Conservation (phyloP, 2,113 vertebrate species). For the Theropithecus gelada region DNA sequence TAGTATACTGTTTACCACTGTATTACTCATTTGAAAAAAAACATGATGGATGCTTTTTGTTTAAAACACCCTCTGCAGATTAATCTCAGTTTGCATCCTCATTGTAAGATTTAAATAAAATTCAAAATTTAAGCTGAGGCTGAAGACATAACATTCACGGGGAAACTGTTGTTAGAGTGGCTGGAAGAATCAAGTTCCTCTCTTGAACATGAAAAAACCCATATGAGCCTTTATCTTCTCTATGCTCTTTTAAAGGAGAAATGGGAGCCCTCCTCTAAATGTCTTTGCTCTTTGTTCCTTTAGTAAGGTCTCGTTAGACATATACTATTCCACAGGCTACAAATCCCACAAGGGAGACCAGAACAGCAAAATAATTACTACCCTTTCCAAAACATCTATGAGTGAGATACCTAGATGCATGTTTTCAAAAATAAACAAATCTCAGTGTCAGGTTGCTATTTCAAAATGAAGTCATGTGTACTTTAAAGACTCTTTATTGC, state of each 20-base stretch:
- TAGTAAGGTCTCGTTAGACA: conserved; percentile 5
- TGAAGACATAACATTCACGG: not conserved
- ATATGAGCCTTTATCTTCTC: conserved; percentile 4
- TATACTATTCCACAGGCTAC: not conserved
- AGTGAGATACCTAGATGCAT: not conserved
- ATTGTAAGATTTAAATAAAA: not conserved
- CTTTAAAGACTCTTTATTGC: conserved; percentile 1
- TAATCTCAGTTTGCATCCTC: not conserved
- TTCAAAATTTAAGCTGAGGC: not conserved
- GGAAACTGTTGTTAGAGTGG: not conserved
- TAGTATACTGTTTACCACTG: not conserved
- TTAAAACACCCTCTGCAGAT: conserved; percentile 3
- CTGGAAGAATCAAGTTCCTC: not conserved
- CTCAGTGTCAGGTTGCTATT: conserved; percentile 12
- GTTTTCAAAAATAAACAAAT: not conserved
- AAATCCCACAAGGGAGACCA: not conserved
- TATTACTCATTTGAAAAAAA: not conserved
- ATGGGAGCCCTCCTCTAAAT: not conserved
- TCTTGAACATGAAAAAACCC: conserved; percentile 44
- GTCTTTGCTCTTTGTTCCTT: not conserved
- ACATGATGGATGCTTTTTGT: not conserved
- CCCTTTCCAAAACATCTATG: not conserved
- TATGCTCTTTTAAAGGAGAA: conserved; percentile 44
- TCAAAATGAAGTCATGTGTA: not conserved
- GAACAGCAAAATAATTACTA: not conserved